Evolutionary conservation across 2,888 invertebrate species (phyloP), one percentile per base, ranked within the genome.

Genomic region (Erpobdella octoculata): DNA sequence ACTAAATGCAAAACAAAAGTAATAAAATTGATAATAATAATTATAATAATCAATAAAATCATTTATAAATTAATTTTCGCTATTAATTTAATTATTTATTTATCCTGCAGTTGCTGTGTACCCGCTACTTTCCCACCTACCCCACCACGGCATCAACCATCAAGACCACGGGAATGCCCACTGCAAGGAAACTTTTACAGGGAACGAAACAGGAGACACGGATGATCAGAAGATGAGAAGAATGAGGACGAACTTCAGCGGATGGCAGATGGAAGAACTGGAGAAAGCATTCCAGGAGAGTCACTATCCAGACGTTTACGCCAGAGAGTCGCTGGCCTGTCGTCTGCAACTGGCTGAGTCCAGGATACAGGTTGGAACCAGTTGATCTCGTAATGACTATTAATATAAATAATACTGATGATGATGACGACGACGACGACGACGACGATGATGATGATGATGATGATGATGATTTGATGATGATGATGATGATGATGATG

Each of bases 271-370:
- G 76, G 87, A 88, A 76, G 87, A 87, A 77, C 86, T 98, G 81
- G 98, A 99, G 84, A 86, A 92, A 76, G 97, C 97, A 31, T 98
- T 98, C 86, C 88, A 92, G 75, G 90, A 93, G 75, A 89, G 89
- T 67, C 93, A 94, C 85, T 98, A 97, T 86, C 97, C 97, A 0
- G 97, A 97, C 83, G 96, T 98, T 78, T 98, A 97, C 87, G 96
- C 97, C 96, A 87, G 98, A 78, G 98, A 98, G 83, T 93, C 96
- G 0, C 86, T 98, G 73, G 98, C 98, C 65, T 90, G 94, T 89
- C 87, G 94, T 79, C 88, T 98, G 76, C 95, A 96, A 83, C 89
- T 99, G 74, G 93, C 96, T 81, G 98, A 99, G 85, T 95, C 95
- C 82, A 88, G 98, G 82, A 97, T 98, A 75, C 97, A 97, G 87